Evolutionary conservation across 2,888 invertebrate species (phyloP), one percentile per base, ranked within the genome.

Genomic region (Epistrophella euchroma): DNA sequence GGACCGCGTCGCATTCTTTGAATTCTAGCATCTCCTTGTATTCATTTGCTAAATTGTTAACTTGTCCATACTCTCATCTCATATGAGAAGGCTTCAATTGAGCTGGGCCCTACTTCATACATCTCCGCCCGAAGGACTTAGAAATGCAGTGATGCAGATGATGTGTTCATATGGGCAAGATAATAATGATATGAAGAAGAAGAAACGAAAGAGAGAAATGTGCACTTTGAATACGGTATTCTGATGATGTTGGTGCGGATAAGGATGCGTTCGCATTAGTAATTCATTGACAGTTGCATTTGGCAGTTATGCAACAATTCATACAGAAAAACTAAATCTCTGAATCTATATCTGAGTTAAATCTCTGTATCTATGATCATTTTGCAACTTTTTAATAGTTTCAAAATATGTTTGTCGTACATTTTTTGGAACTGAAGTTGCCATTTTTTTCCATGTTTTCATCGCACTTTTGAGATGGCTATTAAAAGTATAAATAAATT

Each of bases 51-150:
- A 35, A 58, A 73, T 72, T 80, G 76, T 70, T 81, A 35, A 58
- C 76, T 72, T 80, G 76, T 70, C 60, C 77, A 80, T 81, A 43
- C 28, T 13, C 22, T 17, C 2, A 17, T 22, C 15, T 22, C 15
- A 22, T 60, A 81, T 45, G 58, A 70, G n/a, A 43, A 78, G 76
- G 73, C 70, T 73, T 73, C 81, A 86, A 77, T 81, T 85, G 72
- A 60, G 73, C 68, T 47, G 35, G 58, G 64, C 40, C 45, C 9
- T 43, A 43, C 22, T 17, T 55, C 17, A 32, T 56, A 35, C 35
- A 35, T 64, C 62, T 19, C 40, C 32, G 19, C 70, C 77, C 77
- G 25, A 64, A 77, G 86, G 82, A 77, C 58, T 64, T 47, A n/a
- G 13, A 66, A 77, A 76, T 58, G 76, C 80, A 81, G 55, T 56